Evolutionary conservation across 2,113 vertebrate species (phyloP), one percentile per base, ranked within the genome.

Genomic region (Myrmecobius fasciatus): DNA sequence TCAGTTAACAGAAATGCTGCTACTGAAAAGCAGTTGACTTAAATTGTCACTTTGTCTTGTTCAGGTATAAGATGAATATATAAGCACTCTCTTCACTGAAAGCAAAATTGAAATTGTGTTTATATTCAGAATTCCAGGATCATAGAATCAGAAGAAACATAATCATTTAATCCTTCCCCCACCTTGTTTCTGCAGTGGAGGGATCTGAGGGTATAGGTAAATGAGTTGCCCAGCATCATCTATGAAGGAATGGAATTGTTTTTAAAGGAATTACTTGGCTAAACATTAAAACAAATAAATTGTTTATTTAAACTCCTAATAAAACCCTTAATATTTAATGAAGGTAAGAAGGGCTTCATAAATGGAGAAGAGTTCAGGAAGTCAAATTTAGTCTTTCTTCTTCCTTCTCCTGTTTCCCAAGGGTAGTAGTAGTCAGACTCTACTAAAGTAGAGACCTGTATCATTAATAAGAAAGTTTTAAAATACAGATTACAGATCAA

Each of bases 21-120:
- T 90, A 26, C 48, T 83, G 36, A 89, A 52, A 93, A 95, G 25
- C 91, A 94, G 17, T n/a, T 56, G 49, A 46, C 24, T 49, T 4
- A 3, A 93, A 46, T 9, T 54, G 28, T 93, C 60, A 90, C 52
- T 96, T 91, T 53, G 43, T 96, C 92, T 60, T 25, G 10, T 46
- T 14, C 20, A 52, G 52, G 95, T 25, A 94, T 51, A 47, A 90
- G 91, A 43, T 90, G 91, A 91, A 93, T 25, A 91, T 26, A n/a
- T 43, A 31, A 92, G 75, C 52, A 24, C 17, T 83, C 83, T 95
- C 90, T 25, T 56, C 24, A 46, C 75, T 92, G 51, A 90, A 1
- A 95, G 90, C 60, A 60, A 17, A 48, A 2, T 67, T 5, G 91
- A 17, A 36, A 24, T 60, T 31, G 4, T 75, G 26, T 94, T 92